Conservation (phyloP, 23 tunicate genomes). For the Trididemnum clinides region DNA sequence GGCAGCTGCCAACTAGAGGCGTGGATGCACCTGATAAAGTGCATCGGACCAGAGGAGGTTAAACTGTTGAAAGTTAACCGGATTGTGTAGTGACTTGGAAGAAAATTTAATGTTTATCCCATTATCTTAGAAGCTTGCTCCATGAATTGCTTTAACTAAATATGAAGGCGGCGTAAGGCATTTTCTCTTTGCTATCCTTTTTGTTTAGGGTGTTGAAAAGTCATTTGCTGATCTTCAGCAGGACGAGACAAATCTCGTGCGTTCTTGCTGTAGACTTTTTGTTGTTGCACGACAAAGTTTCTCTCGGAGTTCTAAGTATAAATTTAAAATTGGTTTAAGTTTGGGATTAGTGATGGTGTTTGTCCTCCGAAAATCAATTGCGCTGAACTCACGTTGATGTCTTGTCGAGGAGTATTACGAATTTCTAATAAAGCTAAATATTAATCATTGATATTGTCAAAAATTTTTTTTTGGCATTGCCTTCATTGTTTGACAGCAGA, state of each 20-base stretch:
- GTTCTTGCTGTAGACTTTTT: too few relatives aligned
- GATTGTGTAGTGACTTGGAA: too few relatives aligned
- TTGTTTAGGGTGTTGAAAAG: constrained; percentile 11
- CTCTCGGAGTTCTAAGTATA: too few relatives aligned
- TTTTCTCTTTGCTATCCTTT: constrained; percentile 14
- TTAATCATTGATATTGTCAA: neutral
- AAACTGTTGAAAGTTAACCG: too few relatives aligned
- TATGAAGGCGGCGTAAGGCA: neutral
- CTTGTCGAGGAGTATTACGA: constrained; percentile 39
- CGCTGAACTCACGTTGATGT: constrained; percentile 2
- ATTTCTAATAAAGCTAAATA: constrained; percentile 23
- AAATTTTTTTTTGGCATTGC: neutral
- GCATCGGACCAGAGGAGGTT: too few relatives aligned
- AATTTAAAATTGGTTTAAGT: too few relatives aligned
- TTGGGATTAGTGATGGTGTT: neutral
- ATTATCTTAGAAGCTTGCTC: too few relatives aligned
- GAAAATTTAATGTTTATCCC: too few relatives aligned
- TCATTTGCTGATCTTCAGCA: neutral
- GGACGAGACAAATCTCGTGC: neutral
- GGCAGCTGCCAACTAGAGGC: too few relatives aligned
- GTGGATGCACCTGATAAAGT: too few relatives aligned
- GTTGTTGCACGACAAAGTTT: too few relatives aligned
- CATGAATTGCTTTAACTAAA: constrained; percentile 1
- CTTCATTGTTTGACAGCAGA: neutral
- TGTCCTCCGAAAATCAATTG: constrained; percentile 1